phyloP scores from a whole-genome alignment of 2,888 invertebrate genomes.

The Drosophila multiciliata region DNA sequence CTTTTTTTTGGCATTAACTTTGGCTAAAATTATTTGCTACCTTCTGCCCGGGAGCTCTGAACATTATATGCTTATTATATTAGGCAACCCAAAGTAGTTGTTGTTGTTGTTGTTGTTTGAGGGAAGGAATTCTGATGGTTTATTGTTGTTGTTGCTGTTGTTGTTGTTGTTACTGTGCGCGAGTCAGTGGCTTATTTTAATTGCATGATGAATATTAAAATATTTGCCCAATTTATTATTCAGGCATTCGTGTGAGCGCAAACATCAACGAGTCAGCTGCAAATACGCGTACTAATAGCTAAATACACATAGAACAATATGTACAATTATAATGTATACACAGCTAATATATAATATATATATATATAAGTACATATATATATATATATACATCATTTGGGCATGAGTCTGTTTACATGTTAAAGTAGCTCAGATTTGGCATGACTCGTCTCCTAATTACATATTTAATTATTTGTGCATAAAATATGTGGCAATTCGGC shows the following conservation, averaged over 20 bases:
- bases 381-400: conserved; percentile 27
- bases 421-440: conserved; percentile 50
- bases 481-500: conserved; percentile 35
- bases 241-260: conserved; percentile 67
- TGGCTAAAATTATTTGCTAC: conserved; percentile 41
- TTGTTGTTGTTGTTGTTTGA: conserved; percentile 16
- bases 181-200: conserved; percentile 75
- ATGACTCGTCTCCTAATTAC: conserved; percentile 46
- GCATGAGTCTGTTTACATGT: conserved; percentile 49
- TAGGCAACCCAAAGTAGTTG: conserved; percentile 58
- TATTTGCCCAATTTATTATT: conserved; percentile 82
- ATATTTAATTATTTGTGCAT: conserved; percentile 73
- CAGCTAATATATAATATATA: conserved; percentile 15
- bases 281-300: conserved; percentile 2
- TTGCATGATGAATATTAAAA: conserved; percentile 84
- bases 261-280: conserved; percentile 47
- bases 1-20: conserved; percentile 21
- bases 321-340: background rate
- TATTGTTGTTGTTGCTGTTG: conserved; percentile 5
- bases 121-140: conserved; percentile 9
- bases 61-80: conserved; percentile 73
- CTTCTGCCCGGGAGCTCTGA: conserved; percentile 34
- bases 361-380: conserved; percentile 2
- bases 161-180: conserved; percentile 27
- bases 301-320: background rate